Conservation (phyloP, 2,113 vertebrate genomes). For the Tragulus kanchil region DNA sequence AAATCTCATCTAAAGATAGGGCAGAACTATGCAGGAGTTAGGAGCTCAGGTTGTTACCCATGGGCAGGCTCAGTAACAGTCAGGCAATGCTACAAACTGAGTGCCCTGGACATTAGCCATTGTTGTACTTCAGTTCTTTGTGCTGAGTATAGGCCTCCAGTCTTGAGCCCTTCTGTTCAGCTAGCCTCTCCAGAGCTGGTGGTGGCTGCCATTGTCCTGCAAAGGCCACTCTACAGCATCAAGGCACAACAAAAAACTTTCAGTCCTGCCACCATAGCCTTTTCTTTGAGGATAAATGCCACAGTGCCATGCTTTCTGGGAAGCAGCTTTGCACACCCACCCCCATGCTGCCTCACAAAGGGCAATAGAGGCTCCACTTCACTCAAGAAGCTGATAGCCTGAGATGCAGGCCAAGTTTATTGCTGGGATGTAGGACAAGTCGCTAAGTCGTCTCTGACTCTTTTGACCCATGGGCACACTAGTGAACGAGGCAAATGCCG, state of each 20-base stretch:
- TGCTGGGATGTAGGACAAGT: background rate
- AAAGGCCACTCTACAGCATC: background rate
- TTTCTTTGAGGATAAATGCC: slow-evolving; percentile 37
- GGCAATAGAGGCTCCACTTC: background rate
- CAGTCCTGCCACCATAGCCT: background rate
- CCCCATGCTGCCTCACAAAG: background rate
- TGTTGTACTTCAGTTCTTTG: background rate
- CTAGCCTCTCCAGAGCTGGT: background rate
- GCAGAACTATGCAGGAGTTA: background rate
- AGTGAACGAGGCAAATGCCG: background rate
- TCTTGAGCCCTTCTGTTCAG: background rate
- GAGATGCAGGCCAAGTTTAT: background rate
- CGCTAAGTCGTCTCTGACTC: background rate
- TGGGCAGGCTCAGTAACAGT: background rate
- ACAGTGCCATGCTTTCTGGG: slow-evolving; percentile 70
- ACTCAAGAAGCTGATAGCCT: background rate
- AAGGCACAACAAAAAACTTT: background rate
- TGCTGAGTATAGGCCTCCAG: background rate
- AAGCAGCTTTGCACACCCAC: slow-evolving; percentile 53
- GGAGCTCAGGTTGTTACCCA: background rate
- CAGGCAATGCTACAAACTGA: background rate
- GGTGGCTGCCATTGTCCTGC: background rate
- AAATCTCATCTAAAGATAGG: background rate
- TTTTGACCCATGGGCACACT: background rate
- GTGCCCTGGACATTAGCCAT: background rate